Base-by-base conservation (phyloP, 2,888 invertebrate genomes). In the Isotomurus palustris region DNA sequence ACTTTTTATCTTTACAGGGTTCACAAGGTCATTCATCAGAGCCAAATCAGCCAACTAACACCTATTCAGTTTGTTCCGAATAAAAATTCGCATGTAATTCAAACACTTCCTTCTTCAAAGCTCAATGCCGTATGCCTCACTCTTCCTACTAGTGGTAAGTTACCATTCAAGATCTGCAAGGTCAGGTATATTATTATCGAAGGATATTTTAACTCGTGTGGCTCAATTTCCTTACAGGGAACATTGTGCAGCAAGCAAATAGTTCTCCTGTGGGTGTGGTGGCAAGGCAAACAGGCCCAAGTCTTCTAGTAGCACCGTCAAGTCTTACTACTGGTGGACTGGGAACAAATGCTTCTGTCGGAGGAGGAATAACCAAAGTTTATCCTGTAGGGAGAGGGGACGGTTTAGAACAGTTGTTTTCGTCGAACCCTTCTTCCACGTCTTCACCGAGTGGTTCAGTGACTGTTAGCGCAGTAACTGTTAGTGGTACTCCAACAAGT, bases 11-110 rank as follows among this genome's bases (percentile, higher is more conserved):
- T 32, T 32, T n/a, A 43, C 19, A 58, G 58, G 36, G 50, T 64
- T 45, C 68, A 65, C 53, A 69, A 74, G 66, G 72, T 74, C 40
- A 72, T 74, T 47, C 67, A 73, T 24, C 73, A 73, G 53, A n/a
- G n/a, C n/a, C n/a, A n/a, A n/a, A 69, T 73, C 12, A 64, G 70
- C 4, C 74, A 73, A 62, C 72, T 71, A 4, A 70, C 73, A 17
- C 71, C 73, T n/a, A 72, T 71, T 54, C 72, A 73, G 52, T 54
- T 66, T 28, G 57, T 69, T 25, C 63, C 56, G 54, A 53, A 63
- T 19, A 51, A 61, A 25, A 70, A 68, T 54, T 62, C 66, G 25
- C 62, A 60, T 47, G 54, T 58, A 24, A 56, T 69, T 28, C 68
- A 68, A 53, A 55, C 65, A n/a, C 57, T 69, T 40, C 62, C 56